Base-by-base conservation (phyloP, 2,888 invertebrate species). In the Andrena praecox region DNA sequence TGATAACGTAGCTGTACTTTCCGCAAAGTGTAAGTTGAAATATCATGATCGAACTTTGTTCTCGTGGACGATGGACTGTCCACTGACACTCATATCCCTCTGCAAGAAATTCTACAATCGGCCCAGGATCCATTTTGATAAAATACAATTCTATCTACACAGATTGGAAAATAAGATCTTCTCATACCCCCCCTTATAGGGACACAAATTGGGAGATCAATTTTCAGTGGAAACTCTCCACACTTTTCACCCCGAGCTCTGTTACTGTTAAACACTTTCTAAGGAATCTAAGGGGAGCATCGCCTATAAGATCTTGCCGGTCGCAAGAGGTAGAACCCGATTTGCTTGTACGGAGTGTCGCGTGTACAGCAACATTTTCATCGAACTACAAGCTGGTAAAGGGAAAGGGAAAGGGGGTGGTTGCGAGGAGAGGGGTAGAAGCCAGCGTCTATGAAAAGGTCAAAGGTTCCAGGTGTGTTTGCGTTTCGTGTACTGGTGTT, bases 401-500 rank as follows among this genome's bases (percentile, higher is more conserved):
- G 82, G 83, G 82, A 78, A 62, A 64, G 77, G 86, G 79, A 72
- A 82, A 76, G 82, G 84, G 87, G 86, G 86, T 86, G 85, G 85
- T 73, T 71, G 80, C 77, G 87, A 73, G 86, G 80, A 82, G 89
- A 85, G 81, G 82, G 88, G 85, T 77, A 73, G 87, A 71, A 82
- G 63, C 68, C 75, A 80, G 87, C 87, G 89, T 86, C 84, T 87
- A 89, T 89, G 87, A 85, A 89, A 89, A 89, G 89, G 88, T 89
- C 89, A 89, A 89, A 89, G 88, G 89, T 89, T 89, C 76, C 89
- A 89, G 89, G 89, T 89, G 88, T 89, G 85, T 89, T 89, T 89
- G 89, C 87, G 87, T 87, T 88, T 88, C 87, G 84, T 83, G 85
- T 79, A 87, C 85, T 79, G 85, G 87, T 87, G 90, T 88, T 90